Evolutionary conservation across 2,797 vertebrate species (phyloP).

Genomic region (Myiotriccus ornatus): DNA sequence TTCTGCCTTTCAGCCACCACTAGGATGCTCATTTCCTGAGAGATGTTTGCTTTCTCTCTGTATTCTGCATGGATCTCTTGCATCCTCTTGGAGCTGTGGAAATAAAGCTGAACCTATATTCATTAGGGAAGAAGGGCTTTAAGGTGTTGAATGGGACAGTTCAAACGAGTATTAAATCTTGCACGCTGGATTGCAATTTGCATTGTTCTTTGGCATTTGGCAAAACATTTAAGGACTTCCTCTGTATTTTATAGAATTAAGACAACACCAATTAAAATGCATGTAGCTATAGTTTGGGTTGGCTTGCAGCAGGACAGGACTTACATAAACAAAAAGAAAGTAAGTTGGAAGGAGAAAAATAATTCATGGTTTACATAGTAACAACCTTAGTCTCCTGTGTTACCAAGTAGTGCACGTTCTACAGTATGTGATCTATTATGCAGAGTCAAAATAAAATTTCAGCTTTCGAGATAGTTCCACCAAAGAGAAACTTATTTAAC

Average conservation of each 20-base stretch:
- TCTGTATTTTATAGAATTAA: not conserved
- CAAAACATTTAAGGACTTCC: not conserved
- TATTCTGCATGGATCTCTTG: not conserved
- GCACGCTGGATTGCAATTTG: not conserved
- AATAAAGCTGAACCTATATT: not conserved
- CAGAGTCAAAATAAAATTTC: not conserved
- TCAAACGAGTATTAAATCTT: not conserved
- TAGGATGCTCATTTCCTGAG: not conserved
- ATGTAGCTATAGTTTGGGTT: not conserved
- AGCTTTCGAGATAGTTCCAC: not conserved
- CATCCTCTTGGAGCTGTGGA: not conserved
- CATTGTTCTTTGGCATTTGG: not conserved
- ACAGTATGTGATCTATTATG: not conserved
- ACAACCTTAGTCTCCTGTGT: not conserved
- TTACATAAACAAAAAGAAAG: not conserved
- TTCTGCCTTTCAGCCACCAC: not conserved
- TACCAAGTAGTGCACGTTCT: not conserved
- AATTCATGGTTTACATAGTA: not conserved
- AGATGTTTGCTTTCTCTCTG: not conserved
- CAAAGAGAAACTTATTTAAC: not conserved
- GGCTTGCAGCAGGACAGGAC: not conserved
- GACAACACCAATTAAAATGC: not conserved
- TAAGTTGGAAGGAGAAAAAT: not conserved
- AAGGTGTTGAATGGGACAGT: not conserved
- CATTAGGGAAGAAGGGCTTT: not conserved